Evolutionary conservation across 2,888 invertebrate species (phyloP).

Genomic region (Parnassius mnemosyne): DNA sequence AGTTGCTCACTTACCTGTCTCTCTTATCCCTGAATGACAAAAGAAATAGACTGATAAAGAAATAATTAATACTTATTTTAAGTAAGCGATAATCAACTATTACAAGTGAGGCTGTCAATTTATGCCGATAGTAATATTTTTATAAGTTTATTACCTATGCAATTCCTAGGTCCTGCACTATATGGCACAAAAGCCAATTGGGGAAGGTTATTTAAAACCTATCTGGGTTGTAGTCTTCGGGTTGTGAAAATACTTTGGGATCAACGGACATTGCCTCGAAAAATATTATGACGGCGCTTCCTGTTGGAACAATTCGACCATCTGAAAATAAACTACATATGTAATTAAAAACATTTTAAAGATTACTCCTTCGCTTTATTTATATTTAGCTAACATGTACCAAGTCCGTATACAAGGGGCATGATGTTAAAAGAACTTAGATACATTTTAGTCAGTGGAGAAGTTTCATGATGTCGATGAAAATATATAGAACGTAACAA

Average conservation of each 20-base stretch:
- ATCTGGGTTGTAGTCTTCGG: slow-evolving; percentile 41
- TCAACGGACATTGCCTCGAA: slow-evolving; percentile 40
- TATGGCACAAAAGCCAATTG: slow-evolving; percentile 42
- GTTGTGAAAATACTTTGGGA: slow-evolving; percentile 39
- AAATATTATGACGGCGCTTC: slow-evolving; percentile 40
- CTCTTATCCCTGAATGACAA: no score
- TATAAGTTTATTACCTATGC: slow-evolving; percentile 35
- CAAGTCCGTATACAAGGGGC: no score
- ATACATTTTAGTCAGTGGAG: no score
- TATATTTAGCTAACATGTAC: no score
- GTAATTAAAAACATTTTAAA: no score
- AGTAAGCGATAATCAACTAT: neutral
- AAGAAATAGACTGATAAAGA: neutral
- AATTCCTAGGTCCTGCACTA: slow-evolving; percentile 45
- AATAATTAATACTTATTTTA: no score
- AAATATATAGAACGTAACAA: no score
- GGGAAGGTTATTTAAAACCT: slow-evolving; percentile 40
- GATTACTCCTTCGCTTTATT: no score
- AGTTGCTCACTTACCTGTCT: no score
- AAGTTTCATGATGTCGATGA: no score
- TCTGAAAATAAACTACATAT: slow-evolving; percentile 32
- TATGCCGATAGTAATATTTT: neutral
- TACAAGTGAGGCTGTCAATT: neutral
- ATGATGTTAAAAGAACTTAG: no score
- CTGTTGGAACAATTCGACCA: slow-evolving; percentile 41